Evolutionary conservation across 2,888 invertebrate genomes (phyloP), one percentile per base, ranked within the genome.

Genomic region (Diarsia rubi): DNA sequence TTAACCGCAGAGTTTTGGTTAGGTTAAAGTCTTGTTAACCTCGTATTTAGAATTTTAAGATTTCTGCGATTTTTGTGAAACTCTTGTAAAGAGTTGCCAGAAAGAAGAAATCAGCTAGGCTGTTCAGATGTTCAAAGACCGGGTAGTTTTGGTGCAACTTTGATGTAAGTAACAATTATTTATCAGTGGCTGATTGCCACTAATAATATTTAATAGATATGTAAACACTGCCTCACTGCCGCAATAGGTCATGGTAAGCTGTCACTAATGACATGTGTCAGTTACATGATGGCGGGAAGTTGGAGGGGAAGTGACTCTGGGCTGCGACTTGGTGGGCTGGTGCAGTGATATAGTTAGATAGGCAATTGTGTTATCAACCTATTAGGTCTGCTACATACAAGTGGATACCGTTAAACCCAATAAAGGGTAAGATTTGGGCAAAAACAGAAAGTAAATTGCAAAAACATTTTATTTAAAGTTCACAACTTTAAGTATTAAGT

Each of bases 381-480:
- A n/a, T n/a, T n/a, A n/a, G n/a, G n/a, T n/a, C n/a, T n/a, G n/a
- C n/a, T n/a, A n/a, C n/a, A n/a, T n/a, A n/a, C n/a, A n/a, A n/a
- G n/a, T n/a, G n/a, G n/a, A n/a, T 31, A 45, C n/a, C 14, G n/a
- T 60, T 1, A 37, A 60, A 60, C 14, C 6, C 21, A 21, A n/a
- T n/a, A 0, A 21, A 21, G 21, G 31, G 21, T 24, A 59, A 31
- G 19, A n/a, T 5, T 9, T 14, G 12, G 45, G 37, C 12, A 57
- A 47, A 45, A 49, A 4, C 45, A 37, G 62, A 70, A 73, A 68
- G 76, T 69, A 76, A 73, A 73, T 76, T 68, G 24, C 72, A 68
- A 12, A 72, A 70, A 80, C 63, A 72, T 57, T 83, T 69, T 54
- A 67, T 65, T 62, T 80, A 75, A 83, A 75, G 69, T 83, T 82